These are phyloP conservation scores for Limanda limanda DNA, from an alignment of 2,113 vertebrate genomes.

Conservation along the genomic window DNA sequence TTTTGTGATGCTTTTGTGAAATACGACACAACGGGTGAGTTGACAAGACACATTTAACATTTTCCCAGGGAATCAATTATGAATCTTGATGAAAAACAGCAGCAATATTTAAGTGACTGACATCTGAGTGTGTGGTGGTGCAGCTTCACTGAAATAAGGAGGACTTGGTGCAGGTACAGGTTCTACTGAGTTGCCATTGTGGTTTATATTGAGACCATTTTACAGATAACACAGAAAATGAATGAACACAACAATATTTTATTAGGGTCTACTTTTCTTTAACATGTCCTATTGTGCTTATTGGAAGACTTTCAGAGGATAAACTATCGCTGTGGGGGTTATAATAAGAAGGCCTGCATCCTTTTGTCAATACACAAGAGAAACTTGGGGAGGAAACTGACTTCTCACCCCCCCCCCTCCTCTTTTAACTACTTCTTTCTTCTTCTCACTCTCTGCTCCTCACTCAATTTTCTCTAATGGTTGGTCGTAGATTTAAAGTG, in stretches of 20 bases:
- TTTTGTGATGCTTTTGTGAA: too few species aligned
- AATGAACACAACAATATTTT: neutral
- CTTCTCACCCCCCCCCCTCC: slow-evolving; percentile 50
- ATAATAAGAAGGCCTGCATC: slow-evolving; percentile 13
- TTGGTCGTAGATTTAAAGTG: slow-evolving; percentile 47
- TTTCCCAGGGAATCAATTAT: too few species aligned
- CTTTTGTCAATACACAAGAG: slow-evolving; percentile 40
- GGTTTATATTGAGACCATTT: slow-evolving; percentile 5
- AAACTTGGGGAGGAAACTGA: slow-evolving; percentile 45
- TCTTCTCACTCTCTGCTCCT: slow-evolving; percentile 39
- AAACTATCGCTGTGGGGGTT: neutral
- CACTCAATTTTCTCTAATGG: slow-evolving; percentile 57
- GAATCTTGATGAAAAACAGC: too few species aligned
- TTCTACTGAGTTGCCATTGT: too few species aligned
- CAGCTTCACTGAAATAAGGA: too few species aligned
- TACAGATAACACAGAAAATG: slow-evolving; percentile 10
- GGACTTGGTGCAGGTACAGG: too few species aligned
- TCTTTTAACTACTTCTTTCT: slow-evolving; percentile 36
- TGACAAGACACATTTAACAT: too few species aligned
- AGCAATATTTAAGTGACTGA: too few species aligned
- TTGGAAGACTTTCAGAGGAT: slow-evolving; percentile 15
- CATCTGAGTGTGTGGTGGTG: too few species aligned
- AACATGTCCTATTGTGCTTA: neutral
- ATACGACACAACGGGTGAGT: too few species aligned
- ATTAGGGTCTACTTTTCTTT: neutral